Percentiles rank a stretch among this genome's conserved stretches.
These are phyloP conservation scores for Sceloporus tristichus DNA, from an alignment of 2,113 vertebrate species.

Conservation along the genomic window DNA sequence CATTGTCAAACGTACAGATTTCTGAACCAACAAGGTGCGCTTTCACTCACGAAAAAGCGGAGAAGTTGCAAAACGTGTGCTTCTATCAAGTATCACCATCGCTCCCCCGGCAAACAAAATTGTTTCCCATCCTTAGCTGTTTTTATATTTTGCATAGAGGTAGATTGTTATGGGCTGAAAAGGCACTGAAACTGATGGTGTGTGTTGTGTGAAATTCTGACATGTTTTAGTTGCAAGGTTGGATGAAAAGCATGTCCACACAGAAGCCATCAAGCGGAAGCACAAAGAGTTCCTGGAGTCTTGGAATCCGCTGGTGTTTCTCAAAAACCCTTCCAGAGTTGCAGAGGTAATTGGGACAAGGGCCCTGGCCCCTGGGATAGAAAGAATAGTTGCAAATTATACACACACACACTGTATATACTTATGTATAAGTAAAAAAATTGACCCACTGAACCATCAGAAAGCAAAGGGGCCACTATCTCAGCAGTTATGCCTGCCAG, in stretches of 20 bases:
- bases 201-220: neutral
- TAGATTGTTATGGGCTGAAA: too few species aligned
- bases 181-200: too few species aligned
- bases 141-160: neutral
- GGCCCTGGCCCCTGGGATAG: too few species aligned
- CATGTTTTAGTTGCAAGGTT: slow-evolving; percentile 1
- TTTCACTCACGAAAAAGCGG: neutral
- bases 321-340: slow-evolving; percentile 33
- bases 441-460: too few species aligned
- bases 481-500: too few species aligned
- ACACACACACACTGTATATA: too few species aligned
- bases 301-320: slow-evolving; percentile 25
- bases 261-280: slow-evolving; percentile 2
- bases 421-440: too few species aligned
- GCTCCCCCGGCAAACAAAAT: neutral
- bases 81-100: neutral
- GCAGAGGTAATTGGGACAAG: slow-evolving; percentile 16
- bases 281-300: slow-evolving; percentile 26
- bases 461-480: too few species aligned
- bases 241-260: slow-evolving; percentile 15
- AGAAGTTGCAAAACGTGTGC: neutral
- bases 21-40: neutral
- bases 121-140: neutral
- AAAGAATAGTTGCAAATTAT: too few species aligned
- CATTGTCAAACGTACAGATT: neutral